A percentile compares a stretch with the other conserved stretches of the same genome.
phyloP scores from a whole-genome alignment of 2,797 vertebrate species.

The Danio choprae region DNA sequence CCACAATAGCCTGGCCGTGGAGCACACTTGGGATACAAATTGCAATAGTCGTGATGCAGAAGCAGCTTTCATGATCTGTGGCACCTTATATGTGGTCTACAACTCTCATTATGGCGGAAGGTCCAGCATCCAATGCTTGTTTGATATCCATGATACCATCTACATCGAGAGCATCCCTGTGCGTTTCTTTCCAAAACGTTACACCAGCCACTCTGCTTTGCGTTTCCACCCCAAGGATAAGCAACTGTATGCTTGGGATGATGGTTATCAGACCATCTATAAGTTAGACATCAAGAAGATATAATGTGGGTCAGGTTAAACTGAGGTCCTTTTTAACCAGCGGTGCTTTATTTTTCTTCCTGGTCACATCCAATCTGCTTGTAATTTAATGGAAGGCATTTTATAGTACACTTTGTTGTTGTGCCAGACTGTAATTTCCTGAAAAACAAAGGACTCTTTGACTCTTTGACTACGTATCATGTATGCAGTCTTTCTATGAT shows the following conservation, averaged over 20 bases:
- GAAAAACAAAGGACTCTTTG: constrained; percentile 3
- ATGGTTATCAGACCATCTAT: constrained; percentile 93
- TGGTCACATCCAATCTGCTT: not conserved
- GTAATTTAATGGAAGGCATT: not conserved
- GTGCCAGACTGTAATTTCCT: constrained; percentile 14
- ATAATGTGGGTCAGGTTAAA: constrained; percentile 2
- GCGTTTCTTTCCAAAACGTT: constrained; percentile 87
- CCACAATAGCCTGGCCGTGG: constrained; percentile 76
- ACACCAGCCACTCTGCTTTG: constrained; percentile 86
- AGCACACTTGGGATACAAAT: constrained; percentile 88
- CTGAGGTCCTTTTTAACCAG: not conserved
- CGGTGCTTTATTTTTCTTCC: not conserved
- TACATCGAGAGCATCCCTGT: constrained; percentile 71
- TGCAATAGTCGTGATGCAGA: constrained; percentile 89
- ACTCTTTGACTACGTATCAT: not conserved
- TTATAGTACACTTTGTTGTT: not conserved
- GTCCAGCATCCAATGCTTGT: constrained; percentile 87
- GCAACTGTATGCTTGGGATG: constrained; percentile 92
- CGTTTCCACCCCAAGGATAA: constrained; percentile 89
- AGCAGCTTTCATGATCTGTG: constrained; percentile 91
- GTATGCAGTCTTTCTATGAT: constrained; percentile 7
- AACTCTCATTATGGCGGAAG: constrained; percentile 83
- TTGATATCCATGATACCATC: constrained; percentile 82
- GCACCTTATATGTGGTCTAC: constrained; percentile 90
- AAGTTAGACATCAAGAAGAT: constrained; percentile 80